Percentiles rank a stretch among this genome's conserved stretches.
Evolutionary conservation across 1,140 invertebrate species (phyloP).

Genomic region (Caenorhabditis elegans): DNA sequence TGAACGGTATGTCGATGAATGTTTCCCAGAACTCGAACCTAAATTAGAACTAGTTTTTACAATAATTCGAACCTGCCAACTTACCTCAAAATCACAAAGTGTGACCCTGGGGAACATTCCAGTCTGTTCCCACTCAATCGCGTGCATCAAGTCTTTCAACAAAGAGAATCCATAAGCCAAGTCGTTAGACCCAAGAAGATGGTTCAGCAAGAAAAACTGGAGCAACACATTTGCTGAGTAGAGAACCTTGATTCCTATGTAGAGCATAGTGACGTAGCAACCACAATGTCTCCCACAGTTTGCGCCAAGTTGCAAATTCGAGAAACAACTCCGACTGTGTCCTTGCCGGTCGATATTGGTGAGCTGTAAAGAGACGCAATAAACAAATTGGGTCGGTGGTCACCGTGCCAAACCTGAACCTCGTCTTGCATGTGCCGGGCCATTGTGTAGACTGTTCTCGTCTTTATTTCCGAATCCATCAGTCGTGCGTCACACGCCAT

Average conservation of each 20-base stretch:
- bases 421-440: conserved; percentile 66
- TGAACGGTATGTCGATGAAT: conserved; percentile 66
- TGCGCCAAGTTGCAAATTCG: conserved; percentile 49
- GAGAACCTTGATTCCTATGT: conserved; percentile 65
- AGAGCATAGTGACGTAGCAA: conserved; percentile 66
- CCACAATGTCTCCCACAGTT: conserved; percentile 63
- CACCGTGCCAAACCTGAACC: conserved; percentile 56
- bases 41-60: no score
- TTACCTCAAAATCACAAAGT: conserved; percentile 64
- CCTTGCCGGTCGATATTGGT: conserved; percentile 62
- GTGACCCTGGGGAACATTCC: conserved; percentile 66
- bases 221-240: conserved; percentile 65
- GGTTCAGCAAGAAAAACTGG: conserved; percentile 65
- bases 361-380: conserved; percentile 53
- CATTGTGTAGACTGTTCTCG: conserved; percentile 65
- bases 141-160: conserved; percentile 60
- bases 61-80: background rate
- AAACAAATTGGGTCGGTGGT: background rate
- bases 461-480: conserved; percentile 65
- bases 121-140: conserved; percentile 66
- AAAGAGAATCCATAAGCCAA: conserved; percentile 65
- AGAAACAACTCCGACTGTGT: conserved; percentile 52
- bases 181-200: conserved; percentile 64
- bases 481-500: conserved; percentile 65
- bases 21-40: conserved; percentile 65